phyloP scores from a whole-genome alignment of 1,140 invertebrate genomes.

The Dryas iulia region DNA sequence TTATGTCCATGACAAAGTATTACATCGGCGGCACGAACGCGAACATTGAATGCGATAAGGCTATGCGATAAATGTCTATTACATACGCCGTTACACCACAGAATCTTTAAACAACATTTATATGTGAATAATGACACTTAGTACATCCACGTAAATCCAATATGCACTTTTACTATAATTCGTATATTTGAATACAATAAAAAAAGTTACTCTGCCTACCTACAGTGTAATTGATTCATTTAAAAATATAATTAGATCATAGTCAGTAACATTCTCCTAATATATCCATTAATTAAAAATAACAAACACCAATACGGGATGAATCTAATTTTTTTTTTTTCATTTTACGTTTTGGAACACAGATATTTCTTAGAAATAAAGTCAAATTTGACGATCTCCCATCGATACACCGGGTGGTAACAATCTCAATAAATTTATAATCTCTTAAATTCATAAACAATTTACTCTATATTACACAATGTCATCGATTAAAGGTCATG shows the following conservation, averaged over 20 bases:
- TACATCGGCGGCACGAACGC: slow-evolving; percentile 40
- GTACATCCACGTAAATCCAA: slow-evolving; percentile 65
- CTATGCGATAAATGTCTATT: slow-evolving; percentile 54
- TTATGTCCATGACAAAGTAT: slow-evolving; percentile 48
- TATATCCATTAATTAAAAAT: slow-evolving; percentile 63
- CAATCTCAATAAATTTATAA: slow-evolving; percentile 75
- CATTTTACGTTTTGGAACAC: slow-evolving; percentile 53
- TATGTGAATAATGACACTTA: slow-evolving; percentile 63
- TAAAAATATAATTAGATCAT: slow-evolving; percentile 63
- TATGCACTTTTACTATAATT: slow-evolving; percentile 60
- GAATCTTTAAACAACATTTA: slow-evolving; percentile 62
- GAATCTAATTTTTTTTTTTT: slow-evolving; percentile 41
- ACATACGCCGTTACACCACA: slow-evolving; percentile 51
- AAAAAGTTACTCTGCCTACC: slow-evolving; percentile 64
- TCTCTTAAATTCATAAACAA: slow-evolving; percentile 74
- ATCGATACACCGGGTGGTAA: slow-evolving; percentile 72
- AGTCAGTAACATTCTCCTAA: slow-evolving; percentile 67
- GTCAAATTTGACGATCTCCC: slow-evolving; percentile 53
- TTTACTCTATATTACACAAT: slow-evolving; percentile 73
- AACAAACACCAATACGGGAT: slow-evolving; percentile 64
- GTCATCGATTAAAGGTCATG: slow-evolving; percentile 72
- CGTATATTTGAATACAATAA: slow-evolving; percentile 63
- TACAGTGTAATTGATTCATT: slow-evolving; percentile 61
- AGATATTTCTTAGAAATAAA: slow-evolving; percentile 50
- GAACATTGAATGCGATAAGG: slow-evolving; percentile 59